phyloP scores from a whole-genome alignment of 2,113 vertebrate genomes.

The Pterocles gutturalis region DNA sequence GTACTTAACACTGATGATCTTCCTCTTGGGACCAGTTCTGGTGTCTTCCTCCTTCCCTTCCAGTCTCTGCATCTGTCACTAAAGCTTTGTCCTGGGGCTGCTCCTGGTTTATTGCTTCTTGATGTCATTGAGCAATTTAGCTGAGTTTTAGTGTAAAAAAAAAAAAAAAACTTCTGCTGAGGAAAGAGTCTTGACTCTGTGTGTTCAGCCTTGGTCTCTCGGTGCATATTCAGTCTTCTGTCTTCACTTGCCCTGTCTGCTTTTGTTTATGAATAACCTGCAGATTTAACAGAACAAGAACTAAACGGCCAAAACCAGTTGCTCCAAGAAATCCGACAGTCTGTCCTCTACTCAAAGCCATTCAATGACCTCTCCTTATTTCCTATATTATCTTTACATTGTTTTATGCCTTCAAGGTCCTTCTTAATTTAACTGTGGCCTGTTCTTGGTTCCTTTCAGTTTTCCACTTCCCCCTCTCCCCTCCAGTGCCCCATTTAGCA shows the following conservation, averaged over 20 bases:
- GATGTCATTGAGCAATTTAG: accelerated
- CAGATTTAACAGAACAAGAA: neutral
- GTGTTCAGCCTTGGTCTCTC: neutral
- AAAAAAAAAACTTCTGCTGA: neutral
- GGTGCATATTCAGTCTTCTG: accelerated
- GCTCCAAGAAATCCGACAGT: accelerated
- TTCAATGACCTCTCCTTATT: neutral
- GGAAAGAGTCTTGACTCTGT: neutral
- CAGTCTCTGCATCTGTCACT: neutral
- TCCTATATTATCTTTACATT: neutral
- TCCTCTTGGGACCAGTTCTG: neutral
- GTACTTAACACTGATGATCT: neutral
- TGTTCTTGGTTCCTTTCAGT: neutral
- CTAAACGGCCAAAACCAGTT: accelerated
- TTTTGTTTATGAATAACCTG: neutral
- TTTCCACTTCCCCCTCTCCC: neutral
- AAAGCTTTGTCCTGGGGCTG: neutral
- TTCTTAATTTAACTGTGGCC: neutral
- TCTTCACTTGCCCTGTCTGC: neutral
- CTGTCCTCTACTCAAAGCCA: neutral
- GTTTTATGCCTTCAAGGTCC: neutral
- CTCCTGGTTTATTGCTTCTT: neutral
- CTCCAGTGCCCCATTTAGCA: neutral
- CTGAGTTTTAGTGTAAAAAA: neutral
- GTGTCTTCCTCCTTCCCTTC: neutral